These are phyloP conservation scores for Synanthedon andrenaeformis DNA, from an alignment of 2,888 invertebrate species.

Conservation along the genomic window DNA sequence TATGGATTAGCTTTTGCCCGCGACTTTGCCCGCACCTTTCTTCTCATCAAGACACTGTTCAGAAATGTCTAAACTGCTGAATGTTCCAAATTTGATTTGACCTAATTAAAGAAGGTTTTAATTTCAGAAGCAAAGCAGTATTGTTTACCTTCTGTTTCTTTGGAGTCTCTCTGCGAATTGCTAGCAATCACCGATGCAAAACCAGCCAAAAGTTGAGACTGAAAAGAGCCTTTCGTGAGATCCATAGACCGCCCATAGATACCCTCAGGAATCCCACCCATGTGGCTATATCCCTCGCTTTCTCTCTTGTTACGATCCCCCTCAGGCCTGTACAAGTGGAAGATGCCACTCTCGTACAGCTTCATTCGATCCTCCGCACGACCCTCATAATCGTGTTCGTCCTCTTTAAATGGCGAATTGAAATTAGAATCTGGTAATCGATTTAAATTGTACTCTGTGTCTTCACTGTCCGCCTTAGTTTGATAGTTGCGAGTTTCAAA, in stretches of 20 bases:
- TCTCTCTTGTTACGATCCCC: constrained; percentile 39
- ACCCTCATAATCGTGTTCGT: constrained; percentile 43
- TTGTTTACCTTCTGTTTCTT: constrained; percentile 39
- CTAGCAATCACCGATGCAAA: constrained; percentile 60
- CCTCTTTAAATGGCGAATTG: constrained; percentile 52
- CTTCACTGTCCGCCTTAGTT: constrained; percentile 20
- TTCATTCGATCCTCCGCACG: constrained; percentile 42
- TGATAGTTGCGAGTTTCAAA: constrained; percentile 22
- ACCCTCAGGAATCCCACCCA: constrained; percentile 40
- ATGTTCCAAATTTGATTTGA: no score
- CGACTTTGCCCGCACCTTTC: no score
- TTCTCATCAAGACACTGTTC: no score
- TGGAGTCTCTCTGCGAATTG: constrained; percentile 43
- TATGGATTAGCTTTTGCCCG: no score
- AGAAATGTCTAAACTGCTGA: no score
- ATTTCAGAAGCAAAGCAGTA: no score
- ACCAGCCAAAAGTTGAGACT: constrained; percentile 54
- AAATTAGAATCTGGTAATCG: constrained; percentile 39
- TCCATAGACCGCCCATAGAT: constrained; percentile 59
- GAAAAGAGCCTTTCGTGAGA: constrained; percentile 51
- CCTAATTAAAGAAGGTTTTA: no score
- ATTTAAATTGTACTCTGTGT: constrained; percentile 30
- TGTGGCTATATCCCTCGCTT: constrained; percentile 32
- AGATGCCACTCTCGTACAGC: constrained; percentile 49
- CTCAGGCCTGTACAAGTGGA: constrained; percentile 50